Evolutionary conservation across 2,888 invertebrate species (phyloP).

Genomic region (Eueremaeus valkanovi): DNA sequence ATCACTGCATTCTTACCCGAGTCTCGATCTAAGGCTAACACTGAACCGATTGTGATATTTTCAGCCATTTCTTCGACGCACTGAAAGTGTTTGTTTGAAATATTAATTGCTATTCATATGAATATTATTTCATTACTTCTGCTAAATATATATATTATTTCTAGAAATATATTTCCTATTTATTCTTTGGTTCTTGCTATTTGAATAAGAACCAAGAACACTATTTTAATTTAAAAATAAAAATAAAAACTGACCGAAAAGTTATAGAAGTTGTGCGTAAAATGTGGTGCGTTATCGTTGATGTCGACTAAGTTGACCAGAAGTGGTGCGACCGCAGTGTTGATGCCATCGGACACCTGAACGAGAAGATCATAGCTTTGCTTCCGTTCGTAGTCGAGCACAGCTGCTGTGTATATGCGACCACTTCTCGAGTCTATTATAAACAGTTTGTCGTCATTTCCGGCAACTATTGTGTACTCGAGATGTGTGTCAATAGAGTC

Average conservation of each 20-base stretch:
- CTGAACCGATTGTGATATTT: slow-evolving; percentile 47
- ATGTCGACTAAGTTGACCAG: slow-evolving; percentile 48
- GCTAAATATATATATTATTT: too few species aligned
- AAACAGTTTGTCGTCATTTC: slow-evolving; percentile 48
- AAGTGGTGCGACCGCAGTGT: slow-evolving; percentile 48
- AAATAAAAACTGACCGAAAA: slow-evolving; percentile 44
- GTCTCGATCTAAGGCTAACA: slow-evolving; percentile 66
- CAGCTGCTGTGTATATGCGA: slow-evolving; percentile 47
- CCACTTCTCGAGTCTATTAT: slow-evolving; percentile 46
- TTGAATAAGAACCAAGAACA: too few species aligned
- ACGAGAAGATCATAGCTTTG: slow-evolving; percentile 48
- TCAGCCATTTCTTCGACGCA: slow-evolving; percentile 47
- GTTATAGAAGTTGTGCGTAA: slow-evolving; percentile 48
- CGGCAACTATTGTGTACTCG: slow-evolving; percentile 48
- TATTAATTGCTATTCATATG: background rate
- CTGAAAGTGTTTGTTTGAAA: too few species aligned
- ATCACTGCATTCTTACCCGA: slow-evolving; percentile 71
- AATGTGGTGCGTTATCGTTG: slow-evolving; percentile 47
- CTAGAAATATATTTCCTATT: too few species aligned
- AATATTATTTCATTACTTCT: slow-evolving; percentile 30
- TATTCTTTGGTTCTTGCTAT: too few species aligned
- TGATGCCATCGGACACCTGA: slow-evolving; percentile 48
- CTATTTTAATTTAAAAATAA: too few species aligned
- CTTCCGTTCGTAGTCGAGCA: slow-evolving; percentile 48
- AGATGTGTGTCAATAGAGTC: slow-evolving; percentile 45